phyloP scores from a whole-genome alignment of 1,140 invertebrate species.

The Diorhabda carinulata region DNA sequence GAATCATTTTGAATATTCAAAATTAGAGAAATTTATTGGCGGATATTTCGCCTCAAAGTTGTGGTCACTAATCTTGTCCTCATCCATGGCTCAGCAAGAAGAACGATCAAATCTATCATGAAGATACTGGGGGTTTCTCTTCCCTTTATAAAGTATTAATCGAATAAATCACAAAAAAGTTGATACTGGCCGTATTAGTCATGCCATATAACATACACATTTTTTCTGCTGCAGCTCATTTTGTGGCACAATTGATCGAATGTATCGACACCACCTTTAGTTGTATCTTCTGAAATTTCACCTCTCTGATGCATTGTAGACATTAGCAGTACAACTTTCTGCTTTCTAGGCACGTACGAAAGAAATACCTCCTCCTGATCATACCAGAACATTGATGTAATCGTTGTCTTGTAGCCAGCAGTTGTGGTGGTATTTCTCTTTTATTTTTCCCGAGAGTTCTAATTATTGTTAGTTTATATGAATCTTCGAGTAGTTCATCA shows the following conservation, averaged over 20 bases:
- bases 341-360: conserved; percentile 35
- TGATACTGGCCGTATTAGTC: conserved; percentile 37
- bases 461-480: conserved; percentile 27
- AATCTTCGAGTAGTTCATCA: conserved; percentile 37
- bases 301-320: conserved; percentile 35
- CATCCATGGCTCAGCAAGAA: too few species aligned
- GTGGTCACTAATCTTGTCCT: too few species aligned
- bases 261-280: conserved; percentile 49
- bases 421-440: conserved; percentile 39
- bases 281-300: conserved; percentile 11
- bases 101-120: background rate
- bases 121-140: background rate
- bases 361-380: conserved; percentile 21
- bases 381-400: conserved; percentile 20
- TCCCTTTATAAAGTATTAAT: background rate
- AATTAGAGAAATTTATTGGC: too few species aligned
- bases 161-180: conserved; percentile 24
- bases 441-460: conserved; percentile 38
- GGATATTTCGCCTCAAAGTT: too few species aligned
- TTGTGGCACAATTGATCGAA: conserved; percentile 23
- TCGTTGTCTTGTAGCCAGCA: conserved; percentile 18
- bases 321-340: conserved; percentile 31
- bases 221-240: conserved; percentile 35
- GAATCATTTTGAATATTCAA: too few species aligned
- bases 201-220: conserved; percentile 26